These are phyloP conservation scores for Drosophila lacicola DNA, from an alignment of 2,888 invertebrate genomes.

Conservation along the genomic window DNA sequence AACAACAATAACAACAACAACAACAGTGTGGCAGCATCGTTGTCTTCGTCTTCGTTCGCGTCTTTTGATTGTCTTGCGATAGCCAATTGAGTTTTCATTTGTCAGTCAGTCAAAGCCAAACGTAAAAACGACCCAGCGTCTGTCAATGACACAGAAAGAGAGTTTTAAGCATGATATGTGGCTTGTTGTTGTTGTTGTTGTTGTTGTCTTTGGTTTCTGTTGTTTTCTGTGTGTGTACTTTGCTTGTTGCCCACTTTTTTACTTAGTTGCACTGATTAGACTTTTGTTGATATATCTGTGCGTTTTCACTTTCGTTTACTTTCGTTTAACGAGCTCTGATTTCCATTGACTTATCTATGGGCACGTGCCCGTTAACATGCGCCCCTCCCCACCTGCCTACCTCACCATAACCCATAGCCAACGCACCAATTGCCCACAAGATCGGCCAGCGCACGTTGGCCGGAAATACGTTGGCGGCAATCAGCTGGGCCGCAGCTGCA, in stretches of 20 bases:
- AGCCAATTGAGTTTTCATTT: constrained; percentile 81
- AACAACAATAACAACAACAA: constrained; percentile 29
- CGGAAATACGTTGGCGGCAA: constrained; percentile 44
- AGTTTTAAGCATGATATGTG: constrained; percentile 75
- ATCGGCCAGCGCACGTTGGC: constrained; percentile 38
- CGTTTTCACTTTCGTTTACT: constrained; percentile 65
- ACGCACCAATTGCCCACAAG: not conserved
- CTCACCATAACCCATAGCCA: not conserved
- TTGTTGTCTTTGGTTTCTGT: constrained; percentile 26
- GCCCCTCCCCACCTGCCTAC: not conserved
- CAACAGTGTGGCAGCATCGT: constrained; percentile 37
- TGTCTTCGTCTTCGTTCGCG: constrained; percentile 54
- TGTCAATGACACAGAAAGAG: constrained; percentile 80
- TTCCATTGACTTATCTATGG: constrained; percentile 57
- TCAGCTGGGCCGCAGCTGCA: constrained; percentile 41
- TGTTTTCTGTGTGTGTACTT: constrained; percentile 53
- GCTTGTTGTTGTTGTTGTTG: constrained; percentile 50
- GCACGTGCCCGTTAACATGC: constrained; percentile 50
- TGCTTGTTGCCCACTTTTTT: constrained; percentile 53
- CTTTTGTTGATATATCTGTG: constrained; percentile 60
- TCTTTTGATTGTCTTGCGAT: constrained; percentile 79
- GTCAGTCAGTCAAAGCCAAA: constrained; percentile 66
- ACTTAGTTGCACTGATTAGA: constrained; percentile 67
- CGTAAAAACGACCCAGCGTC: constrained; percentile 63
- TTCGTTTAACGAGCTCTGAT: constrained; percentile 61